Evolutionary conservation across 2,113 vertebrate genomes (phyloP), one percentile per base, ranked within the genome.

Genomic region (Onychorhynchus coronatus): DNA sequence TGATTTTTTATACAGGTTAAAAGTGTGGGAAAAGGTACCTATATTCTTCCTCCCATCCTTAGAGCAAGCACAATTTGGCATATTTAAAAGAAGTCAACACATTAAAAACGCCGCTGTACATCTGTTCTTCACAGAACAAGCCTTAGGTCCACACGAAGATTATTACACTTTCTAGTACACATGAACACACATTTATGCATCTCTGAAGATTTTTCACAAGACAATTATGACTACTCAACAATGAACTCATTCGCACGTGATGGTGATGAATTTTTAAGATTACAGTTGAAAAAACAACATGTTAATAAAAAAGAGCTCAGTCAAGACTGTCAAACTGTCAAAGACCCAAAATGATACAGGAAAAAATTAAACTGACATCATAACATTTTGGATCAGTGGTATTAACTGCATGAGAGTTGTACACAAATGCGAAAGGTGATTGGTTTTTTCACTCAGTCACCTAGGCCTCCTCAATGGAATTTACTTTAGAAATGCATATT

Each of bases 371-470:
- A 92, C 11, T 55, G 56, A 86, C 41, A 58, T 52, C 28, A 82
- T n/a, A 94, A 71, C 61, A 95, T 90, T 97, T 93, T 85, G 79
- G 66, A 94, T 96, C 81, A 90, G 80, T 90, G 91, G 86, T 53
- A 79, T 61, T 88, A 95, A 88, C 7, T 76, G 58, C 65, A 91
- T 79, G 87, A 89, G 66, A 81, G 89, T 21, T 74, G 87, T 56
- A 95, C 84, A 80, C 42, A 90, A 85, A 93, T 42, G 89, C 87
- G 87, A 93, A 94, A 93, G 62, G 94, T 94, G 96, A 92, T 92
- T 71, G 2, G 17, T 37, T 6, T 94, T 91, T 96, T 95, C 91
- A 97, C 96, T 96, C 97, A 97, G 97, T 97, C 97, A 97, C 97
- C 96, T 94, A 90, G 95, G 85, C 96, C 96, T 97, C 94, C 93